phyloP scores from a whole-genome alignment of 2,888 invertebrate species.

The Iphiclides podalirius region DNA sequence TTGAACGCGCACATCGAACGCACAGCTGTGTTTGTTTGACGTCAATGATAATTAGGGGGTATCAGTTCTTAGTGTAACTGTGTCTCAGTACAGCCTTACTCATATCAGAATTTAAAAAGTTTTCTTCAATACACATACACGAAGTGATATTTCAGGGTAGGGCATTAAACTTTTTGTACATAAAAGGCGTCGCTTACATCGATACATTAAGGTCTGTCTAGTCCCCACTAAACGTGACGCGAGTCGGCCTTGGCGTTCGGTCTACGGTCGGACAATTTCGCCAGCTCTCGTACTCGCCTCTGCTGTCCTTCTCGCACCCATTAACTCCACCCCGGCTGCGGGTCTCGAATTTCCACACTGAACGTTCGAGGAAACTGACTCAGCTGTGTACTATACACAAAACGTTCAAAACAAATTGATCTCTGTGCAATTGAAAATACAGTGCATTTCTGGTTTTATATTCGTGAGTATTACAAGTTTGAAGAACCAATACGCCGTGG shows the following conservation, averaged over 20 bases:
- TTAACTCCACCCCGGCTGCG: conserved; percentile 54
- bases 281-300: conserved; percentile 40
- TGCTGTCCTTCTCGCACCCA: conserved; percentile 61
- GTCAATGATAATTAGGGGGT: conserved; percentile 8
- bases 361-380: conserved; percentile 68
- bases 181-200: conserved; percentile 33
- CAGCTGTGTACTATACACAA: conserved; percentile 47
- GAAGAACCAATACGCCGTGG: conserved; percentile 47
- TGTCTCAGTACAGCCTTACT: conserved; percentile 7
- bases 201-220: conserved; percentile 60
- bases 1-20: neutral
- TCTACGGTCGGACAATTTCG: conserved; percentile 56
- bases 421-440: conserved; percentile 42
- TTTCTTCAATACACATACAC: conserved; percentile 3
- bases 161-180: conserved; percentile 55
- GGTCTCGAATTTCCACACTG: conserved; percentile 70
- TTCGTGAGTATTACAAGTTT: conserved; percentile 42
- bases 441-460: conserved; percentile 38
- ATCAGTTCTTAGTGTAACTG: conserved; percentile 6
- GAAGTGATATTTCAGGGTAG: conserved; percentile 27
- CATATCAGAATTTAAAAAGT: conserved; percentile 14
- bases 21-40: conserved; percentile 22
- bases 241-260: conserved; percentile 73
- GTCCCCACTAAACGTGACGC: conserved; percentile 71
- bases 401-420: conserved; percentile 36